Conservation (phyloP, 2,113 vertebrate species). For the Stigmatopora argus region DNA sequence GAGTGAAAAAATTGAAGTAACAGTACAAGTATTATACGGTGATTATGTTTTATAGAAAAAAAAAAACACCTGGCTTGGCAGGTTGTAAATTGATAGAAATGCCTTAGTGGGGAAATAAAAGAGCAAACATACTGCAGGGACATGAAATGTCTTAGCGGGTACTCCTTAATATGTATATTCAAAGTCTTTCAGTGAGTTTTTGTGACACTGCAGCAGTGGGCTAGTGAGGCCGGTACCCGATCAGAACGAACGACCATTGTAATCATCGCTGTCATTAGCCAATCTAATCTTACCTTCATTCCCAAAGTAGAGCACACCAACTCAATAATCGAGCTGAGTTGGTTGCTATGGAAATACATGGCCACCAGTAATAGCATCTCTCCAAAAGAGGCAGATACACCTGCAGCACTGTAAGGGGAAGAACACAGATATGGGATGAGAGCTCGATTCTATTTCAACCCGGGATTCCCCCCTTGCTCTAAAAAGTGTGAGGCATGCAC, state of each 20-base stretch:
- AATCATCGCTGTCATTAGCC: slow-evolving; percentile 36
- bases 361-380: slow-evolving; percentile 97
- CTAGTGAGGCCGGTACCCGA: slow-evolving; percentile 30
- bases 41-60: slow-evolving; percentile 47
- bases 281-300: slow-evolving; percentile 86
- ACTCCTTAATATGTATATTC: slow-evolving; percentile 14
- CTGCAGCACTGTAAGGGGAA: slow-evolving; percentile 80
- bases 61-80: slow-evolving; percentile 57
- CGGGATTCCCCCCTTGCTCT: no score
- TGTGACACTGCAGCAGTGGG: slow-evolving; percentile 47
- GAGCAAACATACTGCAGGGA: slow-evolving; percentile 39
- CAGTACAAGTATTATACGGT: slow-evolving; percentile 29
- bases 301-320: slow-evolving; percentile 89
- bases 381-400: slow-evolving; percentile 95
- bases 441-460: slow-evolving; percentile 1
- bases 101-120: slow-evolving; percentile 50
- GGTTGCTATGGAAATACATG: slow-evolving; percentile 99
- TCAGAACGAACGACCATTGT: slow-evolving; percentile 39
- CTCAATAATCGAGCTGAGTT: slow-evolving; percentile 92
- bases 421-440: slow-evolving; percentile 21
- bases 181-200: slow-evolving; percentile 28
- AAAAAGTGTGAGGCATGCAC: no score
- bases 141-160: slow-evolving; percentile 26
- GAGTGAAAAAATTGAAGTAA: slow-evolving; percentile 49
- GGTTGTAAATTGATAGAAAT: slow-evolving; percentile 44